These are phyloP conservation scores for Drosophila paranaensis DNA, from an alignment of 2,888 invertebrate genomes.

Conservation along the genomic window DNA sequence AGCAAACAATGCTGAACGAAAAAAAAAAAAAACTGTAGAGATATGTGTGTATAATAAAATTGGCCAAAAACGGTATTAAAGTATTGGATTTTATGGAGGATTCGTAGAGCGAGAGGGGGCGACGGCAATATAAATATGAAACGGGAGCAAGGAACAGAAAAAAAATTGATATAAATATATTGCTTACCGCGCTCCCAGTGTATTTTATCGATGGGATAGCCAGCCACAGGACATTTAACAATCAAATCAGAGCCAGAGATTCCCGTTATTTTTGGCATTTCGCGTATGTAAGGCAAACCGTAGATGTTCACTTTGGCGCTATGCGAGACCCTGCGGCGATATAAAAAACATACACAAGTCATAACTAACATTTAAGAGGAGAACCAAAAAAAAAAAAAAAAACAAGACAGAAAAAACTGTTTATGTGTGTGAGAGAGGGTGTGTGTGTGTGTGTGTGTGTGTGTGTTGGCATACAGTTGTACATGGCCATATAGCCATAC, in stretches of 20 bases:
- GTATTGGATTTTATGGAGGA: conserved; percentile 16
- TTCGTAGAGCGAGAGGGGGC: background rate
- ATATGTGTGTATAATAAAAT: conserved; percentile 15
- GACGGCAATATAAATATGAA: conserved; percentile 1
- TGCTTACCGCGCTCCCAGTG: conserved; percentile 94
- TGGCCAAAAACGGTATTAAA: conserved; percentile 19
- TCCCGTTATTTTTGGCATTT: conserved; percentile 95
- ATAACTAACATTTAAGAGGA: conserved; percentile 54
- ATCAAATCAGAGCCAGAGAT: conserved; percentile 93
- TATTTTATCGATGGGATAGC: conserved; percentile 94
- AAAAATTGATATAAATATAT: background rate
- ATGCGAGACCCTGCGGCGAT: conserved; percentile 87
- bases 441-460: background rate
- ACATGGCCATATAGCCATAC: conserved; percentile 22
- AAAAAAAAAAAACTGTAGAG: background rate
- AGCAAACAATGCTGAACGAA: conserved; percentile 31
- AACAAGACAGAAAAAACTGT: conserved; percentile 1
- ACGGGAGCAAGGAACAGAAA: background rate
- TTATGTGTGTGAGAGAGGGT: conserved; percentile 2
- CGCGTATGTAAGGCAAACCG: conserved; percentile 93
- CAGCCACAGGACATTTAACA: conserved; percentile 95
- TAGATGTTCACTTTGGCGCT: conserved; percentile 95
- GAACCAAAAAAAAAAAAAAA: background rate
- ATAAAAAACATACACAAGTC: conserved; percentile 51
- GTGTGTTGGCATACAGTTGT: conserved; percentile 6